Base-by-base conservation (phyloP, 2,797 vertebrate species). In the Eulemur coronatus region DNA sequence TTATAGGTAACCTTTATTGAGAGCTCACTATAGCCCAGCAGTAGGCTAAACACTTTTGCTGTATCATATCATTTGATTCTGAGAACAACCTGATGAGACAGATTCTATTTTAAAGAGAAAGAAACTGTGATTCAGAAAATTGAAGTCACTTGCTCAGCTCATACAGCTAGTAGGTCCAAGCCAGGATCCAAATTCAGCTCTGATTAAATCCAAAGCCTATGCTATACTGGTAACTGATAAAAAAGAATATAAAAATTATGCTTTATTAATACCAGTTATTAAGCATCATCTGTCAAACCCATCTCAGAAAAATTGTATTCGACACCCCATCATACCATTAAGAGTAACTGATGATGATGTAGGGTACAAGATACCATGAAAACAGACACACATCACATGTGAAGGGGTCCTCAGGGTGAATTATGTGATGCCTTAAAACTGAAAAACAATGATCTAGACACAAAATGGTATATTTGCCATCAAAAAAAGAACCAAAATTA, bases 61-160 rank as follows among this genome's bases (percentile, higher is more conserved):
- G 30, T 87, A 30, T 88, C 28, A 28, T 48, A 57, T 65, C 46
- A 82, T 65, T 90, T 97, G 91, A 92, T 96, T 91, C 90, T 75
- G 63, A 70, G 46, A 70, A 82, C 57, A 90, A 48, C 35, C 35
- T 70, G 82, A 12, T 90, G 72, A 89, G 22, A 65, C 61, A 38
- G 13, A 28, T 26, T 94, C 70, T 92, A 61, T 63, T 94, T 90
- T 28, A 87, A 12, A 95, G 55, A 52, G 59, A 65, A 89, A 70
- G 15, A 85, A 84, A 33, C n/a, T 30, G 14, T 43, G 22, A 9
- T 57, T 91, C 55, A 57, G 30, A 59, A 76, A 69, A 82, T 33
- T 28, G 20, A 46, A 89, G 41, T 48, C 69, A 89, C 11, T 94
- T 88, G 22, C 38, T 89, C 48, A 72, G 6, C 10, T 84, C 24